phyloP scores from a whole-genome alignment of 1,140 invertebrate species.

The Dreissena polymorpha region DNA sequence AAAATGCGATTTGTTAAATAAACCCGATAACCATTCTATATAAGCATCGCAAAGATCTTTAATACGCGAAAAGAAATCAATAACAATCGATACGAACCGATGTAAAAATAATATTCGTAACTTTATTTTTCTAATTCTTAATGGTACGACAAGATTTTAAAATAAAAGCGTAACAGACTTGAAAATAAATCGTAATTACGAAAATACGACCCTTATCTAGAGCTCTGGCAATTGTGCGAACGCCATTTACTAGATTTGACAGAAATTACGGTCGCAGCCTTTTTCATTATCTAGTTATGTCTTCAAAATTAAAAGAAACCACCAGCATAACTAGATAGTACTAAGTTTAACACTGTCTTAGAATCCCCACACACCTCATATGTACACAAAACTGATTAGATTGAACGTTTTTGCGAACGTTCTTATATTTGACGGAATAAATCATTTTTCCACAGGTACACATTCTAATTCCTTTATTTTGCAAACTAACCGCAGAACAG shows the following conservation, averaged over 20 bases:
- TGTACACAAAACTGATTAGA: background rate
- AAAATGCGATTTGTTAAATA: too few relatives aligned
- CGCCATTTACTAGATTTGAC: background rate
- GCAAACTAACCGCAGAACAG: background rate
- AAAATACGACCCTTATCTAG: too few relatives aligned
- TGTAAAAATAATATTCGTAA: too few relatives aligned
- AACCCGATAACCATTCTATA: too few relatives aligned
- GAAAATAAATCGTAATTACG: too few relatives aligned
- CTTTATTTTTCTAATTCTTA: too few relatives aligned
- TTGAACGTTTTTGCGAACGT: background rate
- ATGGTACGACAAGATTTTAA: too few relatives aligned
- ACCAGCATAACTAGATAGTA: background rate
- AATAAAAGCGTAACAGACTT: too few relatives aligned
- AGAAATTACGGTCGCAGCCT: background rate
- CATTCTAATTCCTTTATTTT: conserved; percentile 3
- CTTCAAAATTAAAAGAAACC: background rate
- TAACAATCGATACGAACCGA: too few relatives aligned
- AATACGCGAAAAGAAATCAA: too few relatives aligned
- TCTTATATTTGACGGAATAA: background rate
- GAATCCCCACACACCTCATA: background rate
- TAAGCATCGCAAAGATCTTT: too few relatives aligned
- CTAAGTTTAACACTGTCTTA: background rate
- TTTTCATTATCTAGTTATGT: background rate
- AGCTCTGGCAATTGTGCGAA: conserved; percentile 2
- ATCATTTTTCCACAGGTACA: background rate